Evolutionary conservation across 2,113 vertebrate species (phyloP), one percentile per base, ranked within the genome.

Genomic region (Silurus asotus): DNA sequence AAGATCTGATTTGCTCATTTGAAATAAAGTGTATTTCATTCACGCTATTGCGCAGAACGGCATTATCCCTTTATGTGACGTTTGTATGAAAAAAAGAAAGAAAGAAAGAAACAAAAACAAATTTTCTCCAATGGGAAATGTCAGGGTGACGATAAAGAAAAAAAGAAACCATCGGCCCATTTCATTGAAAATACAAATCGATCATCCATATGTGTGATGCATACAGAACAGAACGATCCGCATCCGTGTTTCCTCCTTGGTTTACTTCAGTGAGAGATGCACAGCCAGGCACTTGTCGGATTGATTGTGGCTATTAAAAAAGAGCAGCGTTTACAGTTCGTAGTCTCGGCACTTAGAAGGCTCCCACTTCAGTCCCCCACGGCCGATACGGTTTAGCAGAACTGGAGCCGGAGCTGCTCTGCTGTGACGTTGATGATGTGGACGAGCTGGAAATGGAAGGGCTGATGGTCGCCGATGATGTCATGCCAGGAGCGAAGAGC

Each of bases 321-420:
- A 83, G 53, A 19, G 58, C 74, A 84, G 74, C 37, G 61, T 76
- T 56, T 69, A 56, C 15, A 19, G 81, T 82, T 55, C 62, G 8
- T 6, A 69, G 67, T 70, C 58, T 48, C 56, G 58, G 65, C 56
- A n/a, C 74, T 95, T 93, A 98, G 87, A 98, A 97, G 0, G 96
- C 97, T 85, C 98, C 98, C 14, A 98, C 97, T 94, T 99, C 97
- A 6, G 96, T 97, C 45, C 97, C 97, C 98, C 97, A 98, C 0
- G 97, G 97, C 8, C 97, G 93, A 93, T 98, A 97, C 0, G 96
- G 96, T 92, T 96, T 98, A 61, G 92, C 91, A 90, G 81, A 90
- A 48, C 64, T 84, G 61, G 92, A 90, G 3, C 93, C 93, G 3
- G 86, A 69, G 88, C 91, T 90, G 0, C 93, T 89, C 90, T 95